Percentiles rank a stretch among this genome's conserved stretches.
Conservation (phyloP, 2,113 vertebrate genomes). For the Seriola quinqueradiata region DNA sequence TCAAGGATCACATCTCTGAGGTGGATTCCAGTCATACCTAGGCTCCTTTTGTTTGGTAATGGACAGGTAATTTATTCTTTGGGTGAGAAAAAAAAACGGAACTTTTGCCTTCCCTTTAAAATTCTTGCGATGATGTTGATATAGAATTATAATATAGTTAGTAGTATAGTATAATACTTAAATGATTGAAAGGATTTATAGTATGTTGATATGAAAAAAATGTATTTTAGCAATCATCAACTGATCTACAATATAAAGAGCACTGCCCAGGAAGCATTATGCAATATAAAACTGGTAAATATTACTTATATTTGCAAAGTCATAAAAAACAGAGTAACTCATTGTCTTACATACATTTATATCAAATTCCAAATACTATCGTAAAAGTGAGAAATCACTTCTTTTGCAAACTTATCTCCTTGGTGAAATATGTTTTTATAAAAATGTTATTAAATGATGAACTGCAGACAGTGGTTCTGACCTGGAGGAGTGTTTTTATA, state of each 20-base stretch:
- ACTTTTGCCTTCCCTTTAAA: conserved; percentile 11
- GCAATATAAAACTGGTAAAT: neutral
- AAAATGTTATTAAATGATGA: conserved; percentile 17
- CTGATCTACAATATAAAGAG: neutral
- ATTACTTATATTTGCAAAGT: neutral
- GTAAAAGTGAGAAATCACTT: neutral
- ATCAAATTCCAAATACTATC: neutral
- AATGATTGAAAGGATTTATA: neutral
- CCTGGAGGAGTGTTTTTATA: conserved; percentile 25
- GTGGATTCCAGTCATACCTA: conserved; percentile 31
- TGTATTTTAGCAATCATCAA: neutral
- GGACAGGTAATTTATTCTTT: conserved; percentile 29
- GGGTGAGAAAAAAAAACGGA: conserved; percentile 9
- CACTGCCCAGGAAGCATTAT: neutral
- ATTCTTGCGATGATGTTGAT: neutral
- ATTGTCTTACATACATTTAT: neutral
- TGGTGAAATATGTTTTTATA: neutral
- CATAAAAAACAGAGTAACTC: neutral
- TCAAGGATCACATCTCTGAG: conserved; percentile 32
- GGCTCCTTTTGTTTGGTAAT: conserved; percentile 51
- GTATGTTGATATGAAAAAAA: neutral
- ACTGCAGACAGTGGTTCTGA: conserved; percentile 25
- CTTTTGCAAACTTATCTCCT: neutral
- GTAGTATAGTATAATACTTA: neutral
- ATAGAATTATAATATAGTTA: neutral